Conservation (phyloP, 53 echinoderm and acorn worm genomes). For the Pentamera pediparva region DNA sequence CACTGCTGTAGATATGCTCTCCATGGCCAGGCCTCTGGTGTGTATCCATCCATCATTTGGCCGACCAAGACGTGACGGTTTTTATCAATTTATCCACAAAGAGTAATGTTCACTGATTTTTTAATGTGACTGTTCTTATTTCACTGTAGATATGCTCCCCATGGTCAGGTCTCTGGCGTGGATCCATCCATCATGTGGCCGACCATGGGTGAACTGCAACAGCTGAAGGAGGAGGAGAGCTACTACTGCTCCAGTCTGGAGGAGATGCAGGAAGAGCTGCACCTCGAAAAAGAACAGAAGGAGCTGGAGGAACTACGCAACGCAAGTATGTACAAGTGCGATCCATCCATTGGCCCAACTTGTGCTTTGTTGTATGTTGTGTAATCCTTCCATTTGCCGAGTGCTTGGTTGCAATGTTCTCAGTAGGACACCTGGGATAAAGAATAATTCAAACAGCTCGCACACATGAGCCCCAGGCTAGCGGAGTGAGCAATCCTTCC, state of each 20-base stretch:
- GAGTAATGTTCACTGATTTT: too few relatives aligned
- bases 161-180: conserved; percentile 68
- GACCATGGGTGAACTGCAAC: conserved; percentile 54
- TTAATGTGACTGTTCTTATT: too few relatives aligned
- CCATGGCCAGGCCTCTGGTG: conserved; percentile 64
- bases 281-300: conserved; percentile 42
- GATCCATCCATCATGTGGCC: conserved; percentile 94
- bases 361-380: too few relatives aligned
- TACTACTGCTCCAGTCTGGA: conserved; percentile 59
- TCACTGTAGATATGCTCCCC: conserved; percentile 47
- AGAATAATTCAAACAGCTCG: too few relatives aligned
- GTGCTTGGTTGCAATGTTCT: too few relatives aligned
- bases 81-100: too few relatives aligned
- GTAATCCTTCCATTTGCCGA: too few relatives aligned
- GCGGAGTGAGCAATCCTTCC: too few relatives aligned
- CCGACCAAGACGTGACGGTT: too few relatives aligned
- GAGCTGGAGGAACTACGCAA: conserved; percentile 55
- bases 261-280: conserved; percentile 71
- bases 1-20: conserved; percentile 51
- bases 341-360: too few relatives aligned
- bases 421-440: too few relatives aligned
- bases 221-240: conserved; percentile 53
- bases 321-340: conserved; percentile 58
- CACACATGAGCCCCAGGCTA: too few relatives aligned
- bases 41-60: conserved; percentile 88